Base-by-base conservation (phyloP, 2,113 vertebrate genomes). In the Chinchilla lanigera region DNA sequence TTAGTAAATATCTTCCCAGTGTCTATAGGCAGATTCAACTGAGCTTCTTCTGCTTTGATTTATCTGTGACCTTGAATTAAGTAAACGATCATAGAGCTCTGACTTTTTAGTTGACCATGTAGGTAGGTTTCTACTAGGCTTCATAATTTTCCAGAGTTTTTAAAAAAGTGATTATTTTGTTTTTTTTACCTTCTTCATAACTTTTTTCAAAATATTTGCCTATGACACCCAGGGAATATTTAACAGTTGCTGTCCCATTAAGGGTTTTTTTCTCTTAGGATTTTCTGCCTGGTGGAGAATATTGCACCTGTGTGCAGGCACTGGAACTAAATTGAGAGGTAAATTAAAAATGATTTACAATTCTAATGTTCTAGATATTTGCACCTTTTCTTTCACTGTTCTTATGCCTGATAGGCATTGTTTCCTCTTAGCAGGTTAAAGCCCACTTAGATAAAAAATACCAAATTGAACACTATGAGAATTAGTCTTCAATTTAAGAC, bases 331-430 rank as follows among this genome's bases (percentile, higher is more conserved):
- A 94, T 93, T 92, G 63, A 90, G 61, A 96, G 89, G 26, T 77
- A 93, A 96, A 92, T 82, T n/a, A 75, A 77, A 93, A 90, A 28
- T 86, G 82, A 97, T 93, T 71, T 65, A 94, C 82, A 92, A 96
- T 90, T 93, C 54, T 61, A 81, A 71, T 91, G 47, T 80, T 77
- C 60, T 93, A 14, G 8, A 50, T 61, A 50, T 3, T 80, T 30
- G 7, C 33, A 19, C 22, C 33, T 77, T 61, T 41, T 81, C 58
- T 26, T 67, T 54, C 8, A 12, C 44, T 75, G 38, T 44, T 38
- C 16, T 80, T 50, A 41, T 8, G 11, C 22, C 47, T 80, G 41
- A 5, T 77, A 33, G 17, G 16, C 17, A 67, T 90, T 82, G 33
- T 30, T 95, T 90, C 63, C 47, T 73, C 81, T 80, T 52, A 20